phyloP scores from a whole-genome alignment of 2,888 invertebrate genomes.

The Euzophera pinguis region DNA sequence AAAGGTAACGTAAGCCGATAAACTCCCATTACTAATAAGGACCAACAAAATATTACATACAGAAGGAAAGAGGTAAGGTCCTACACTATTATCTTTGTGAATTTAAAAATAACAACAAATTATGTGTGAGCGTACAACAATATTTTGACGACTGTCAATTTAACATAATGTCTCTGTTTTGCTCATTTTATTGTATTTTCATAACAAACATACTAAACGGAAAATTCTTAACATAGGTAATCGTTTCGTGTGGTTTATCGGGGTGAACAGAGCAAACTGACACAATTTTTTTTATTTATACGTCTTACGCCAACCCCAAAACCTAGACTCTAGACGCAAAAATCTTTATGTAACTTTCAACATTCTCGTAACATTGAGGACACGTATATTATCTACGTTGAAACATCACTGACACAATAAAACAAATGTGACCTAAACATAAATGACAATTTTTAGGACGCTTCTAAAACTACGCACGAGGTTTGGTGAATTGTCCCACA shows the following conservation, averaged over 20 bases:
- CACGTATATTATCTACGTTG: background rate
- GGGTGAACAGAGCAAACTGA: too few species aligned
- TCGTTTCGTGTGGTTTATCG: too few species aligned
- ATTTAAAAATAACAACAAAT: conserved; percentile 5
- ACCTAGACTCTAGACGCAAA: background rate
- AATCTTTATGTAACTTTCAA: background rate
- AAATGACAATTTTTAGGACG: background rate
- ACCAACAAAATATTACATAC: background rate
- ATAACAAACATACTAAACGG: too few species aligned
- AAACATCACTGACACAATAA: background rate
- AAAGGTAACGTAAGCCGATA: too few species aligned
- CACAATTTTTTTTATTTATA: background rate
- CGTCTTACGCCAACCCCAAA: background rate
- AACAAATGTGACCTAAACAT: conserved; percentile 4
- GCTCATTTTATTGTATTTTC: too few species aligned
- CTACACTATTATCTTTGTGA: conserved; percentile 4
- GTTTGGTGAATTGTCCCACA: conserved; percentile 2
- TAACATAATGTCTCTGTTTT: too few species aligned
- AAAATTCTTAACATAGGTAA: too few species aligned
- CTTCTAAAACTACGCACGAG: conserved; percentile 2
- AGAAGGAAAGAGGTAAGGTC: conserved; percentile 1
- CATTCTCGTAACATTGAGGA: background rate
- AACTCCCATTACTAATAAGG: background rate
- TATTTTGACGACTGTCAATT: background rate
- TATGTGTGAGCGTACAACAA: background rate